phyloP scores from a whole-genome alignment of 2,113 vertebrate species.

The Sinocyclocheilus anophthalmus region DNA sequence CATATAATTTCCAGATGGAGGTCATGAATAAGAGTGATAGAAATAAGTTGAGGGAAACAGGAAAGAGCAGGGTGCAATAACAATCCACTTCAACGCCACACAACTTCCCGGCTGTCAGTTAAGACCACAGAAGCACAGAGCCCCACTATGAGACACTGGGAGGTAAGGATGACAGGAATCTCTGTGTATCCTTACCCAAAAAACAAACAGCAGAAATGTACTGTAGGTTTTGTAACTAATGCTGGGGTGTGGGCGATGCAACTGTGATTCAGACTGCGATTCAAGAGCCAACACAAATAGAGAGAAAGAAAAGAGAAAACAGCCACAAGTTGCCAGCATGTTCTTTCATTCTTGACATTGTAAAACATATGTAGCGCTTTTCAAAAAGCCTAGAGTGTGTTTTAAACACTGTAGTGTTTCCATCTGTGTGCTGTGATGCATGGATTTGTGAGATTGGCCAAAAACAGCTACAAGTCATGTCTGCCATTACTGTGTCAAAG shows the following conservation, averaged over 20 bases:
- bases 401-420: slow-evolving; percentile 24
- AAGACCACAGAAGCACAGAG: slow-evolving; percentile 64
- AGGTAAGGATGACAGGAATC: slow-evolving; percentile 32
- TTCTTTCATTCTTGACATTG: slow-evolving; percentile 23
- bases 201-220: slow-evolving; percentile 16
- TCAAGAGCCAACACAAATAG: slow-evolving; percentile 4
- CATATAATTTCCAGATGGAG: slow-evolving; percentile 83
- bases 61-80: slow-evolving; percentile 46
- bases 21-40: slow-evolving; percentile 77
- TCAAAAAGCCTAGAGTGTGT: slow-evolving; percentile 8
- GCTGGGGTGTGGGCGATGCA: not conserved
- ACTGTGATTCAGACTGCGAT: slow-evolving; percentile 19
- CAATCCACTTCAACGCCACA: slow-evolving; percentile 55
- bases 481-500: slow-evolving; percentile 59
- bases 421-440: slow-evolving; percentile 28
- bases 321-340: slow-evolving; percentile 3
- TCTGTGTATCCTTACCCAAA: not conserved
- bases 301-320: not conserved
- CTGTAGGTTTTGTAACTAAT: not conserved
- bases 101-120: slow-evolving; percentile 65
- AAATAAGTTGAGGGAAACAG: slow-evolving; percentile 76
- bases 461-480: slow-evolving; percentile 52
- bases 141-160: slow-evolving; percentile 57
- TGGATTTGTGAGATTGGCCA: slow-evolving; percentile 29
- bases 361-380: slow-evolving; percentile 10